Percentiles rank a stretch among this genome's conserved stretches.
phyloP scores from a whole-genome alignment of 2,888 invertebrate species.

The Ormyrus rosae region DNA sequence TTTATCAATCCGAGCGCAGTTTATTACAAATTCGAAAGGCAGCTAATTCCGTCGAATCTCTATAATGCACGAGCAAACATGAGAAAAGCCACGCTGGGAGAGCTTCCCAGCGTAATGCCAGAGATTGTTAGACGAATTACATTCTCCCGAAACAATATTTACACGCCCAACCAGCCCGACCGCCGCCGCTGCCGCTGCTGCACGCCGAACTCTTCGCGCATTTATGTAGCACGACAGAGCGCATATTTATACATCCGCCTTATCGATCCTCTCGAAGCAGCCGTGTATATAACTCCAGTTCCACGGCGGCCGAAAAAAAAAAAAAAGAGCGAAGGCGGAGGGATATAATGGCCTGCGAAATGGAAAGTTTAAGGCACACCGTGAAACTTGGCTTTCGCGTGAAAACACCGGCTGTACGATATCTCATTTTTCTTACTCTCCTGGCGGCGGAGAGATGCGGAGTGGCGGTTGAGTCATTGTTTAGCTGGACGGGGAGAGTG shows the following conservation, averaged over 20 bases:
- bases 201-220: not conserved
- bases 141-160: conserved; percentile 25
- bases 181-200: not conserved
- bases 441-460: no score
- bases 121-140: not conserved
- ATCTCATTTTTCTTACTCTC: no score
- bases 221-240: no score
- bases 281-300: conserved; percentile 5
- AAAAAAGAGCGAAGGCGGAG: not conserved
- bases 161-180: not conserved
- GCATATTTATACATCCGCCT: conserved; percentile 26
- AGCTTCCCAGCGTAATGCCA: no score
- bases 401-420: conserved; percentile 5
- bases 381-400: conserved; percentile 45
- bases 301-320: conserved; percentile 5
- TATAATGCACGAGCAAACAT: no score
- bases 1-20: no score
- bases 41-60: no score
- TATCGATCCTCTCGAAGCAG: conserved; percentile 34
- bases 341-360: conserved; percentile 5
- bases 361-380: conserved; percentile 35
- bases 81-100: no score
- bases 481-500: no score
- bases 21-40: no score
- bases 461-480: no score